Conservation (phyloP, 2,888 invertebrate genomes). For the Scrobipalpa atriplicella region DNA sequence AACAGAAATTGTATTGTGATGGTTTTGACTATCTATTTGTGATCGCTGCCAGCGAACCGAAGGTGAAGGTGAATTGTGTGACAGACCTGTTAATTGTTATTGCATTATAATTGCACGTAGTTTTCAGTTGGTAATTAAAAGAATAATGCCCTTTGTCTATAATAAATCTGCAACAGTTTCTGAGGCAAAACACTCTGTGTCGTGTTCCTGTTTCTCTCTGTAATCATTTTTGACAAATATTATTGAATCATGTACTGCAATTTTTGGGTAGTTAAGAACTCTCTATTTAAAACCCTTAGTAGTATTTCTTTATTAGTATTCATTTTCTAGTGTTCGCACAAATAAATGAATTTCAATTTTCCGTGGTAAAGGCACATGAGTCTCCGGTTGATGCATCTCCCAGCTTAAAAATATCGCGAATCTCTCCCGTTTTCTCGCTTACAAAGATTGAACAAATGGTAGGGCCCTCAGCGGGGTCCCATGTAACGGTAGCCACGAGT, state of each 20-base stretch:
- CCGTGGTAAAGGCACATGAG: no score
- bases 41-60: constrained; percentile 17
- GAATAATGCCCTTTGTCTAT: not conserved
- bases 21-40: constrained; percentile 18
- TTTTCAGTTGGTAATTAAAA: not conserved
- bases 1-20: constrained; percentile 17
- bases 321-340: no score
- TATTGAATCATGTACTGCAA: no score
- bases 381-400: no score
- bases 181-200: not conserved
- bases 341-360: no score
- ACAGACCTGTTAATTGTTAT: constrained; percentile 19
- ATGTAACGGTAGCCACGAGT: constrained; percentile 73
- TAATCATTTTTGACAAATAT: no score
- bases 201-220: not conserved
- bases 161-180: not conserved
- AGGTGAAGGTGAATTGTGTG: constrained; percentile 24
- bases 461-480: constrained; percentile 46
- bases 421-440: not conserved
- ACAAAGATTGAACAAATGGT: constrained; percentile 43
- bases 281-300: no score
- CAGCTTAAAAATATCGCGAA: no score
- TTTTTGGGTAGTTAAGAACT: no score
- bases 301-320: no score
- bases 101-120: not conserved